A percentile compares a stretch with the other conserved stretches of the same genome.
Conservation (phyloP, 2,113 vertebrate genomes). For the Ictalurus furcatus region DNA sequence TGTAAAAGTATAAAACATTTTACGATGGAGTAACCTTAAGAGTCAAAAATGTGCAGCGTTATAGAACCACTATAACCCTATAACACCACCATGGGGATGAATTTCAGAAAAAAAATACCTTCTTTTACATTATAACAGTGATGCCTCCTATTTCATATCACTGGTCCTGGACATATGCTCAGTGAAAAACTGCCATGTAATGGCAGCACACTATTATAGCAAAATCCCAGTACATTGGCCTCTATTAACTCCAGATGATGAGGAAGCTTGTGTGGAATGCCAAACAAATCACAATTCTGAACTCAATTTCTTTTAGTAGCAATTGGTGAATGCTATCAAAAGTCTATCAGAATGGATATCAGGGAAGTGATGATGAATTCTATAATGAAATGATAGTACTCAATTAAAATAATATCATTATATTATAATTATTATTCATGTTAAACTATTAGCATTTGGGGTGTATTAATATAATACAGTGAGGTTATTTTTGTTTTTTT, state of each 20-base stretch:
- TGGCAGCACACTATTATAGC: conserved; percentile 46
- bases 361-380: background rate
- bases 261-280: conserved; percentile 54
- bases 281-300: conserved; percentile 54
- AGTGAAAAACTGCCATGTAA: conserved; percentile 46
- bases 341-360: background rate
- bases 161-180: conserved; percentile 45
- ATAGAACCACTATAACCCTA: background rate
- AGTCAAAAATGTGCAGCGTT: background rate
- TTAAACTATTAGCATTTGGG: background rate
- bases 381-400: background rate
- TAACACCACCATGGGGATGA: background rate
- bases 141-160: conserved; percentile 20
- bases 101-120: background rate
- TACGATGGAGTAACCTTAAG: background rate
- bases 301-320: background rate
- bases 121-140: conserved; percentile 15
- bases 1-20: background rate
- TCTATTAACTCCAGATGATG: conserved; percentile 64
- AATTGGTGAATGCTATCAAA: background rate
- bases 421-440: background rate
- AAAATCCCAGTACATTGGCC: conserved; percentile 53
- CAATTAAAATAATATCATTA: background rate
- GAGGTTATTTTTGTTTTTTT: background rate
- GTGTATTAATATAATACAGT: background rate